Base-by-base conservation (phyloP, 2,113 vertebrate species). In the Mormyrus iriodes region DNA sequence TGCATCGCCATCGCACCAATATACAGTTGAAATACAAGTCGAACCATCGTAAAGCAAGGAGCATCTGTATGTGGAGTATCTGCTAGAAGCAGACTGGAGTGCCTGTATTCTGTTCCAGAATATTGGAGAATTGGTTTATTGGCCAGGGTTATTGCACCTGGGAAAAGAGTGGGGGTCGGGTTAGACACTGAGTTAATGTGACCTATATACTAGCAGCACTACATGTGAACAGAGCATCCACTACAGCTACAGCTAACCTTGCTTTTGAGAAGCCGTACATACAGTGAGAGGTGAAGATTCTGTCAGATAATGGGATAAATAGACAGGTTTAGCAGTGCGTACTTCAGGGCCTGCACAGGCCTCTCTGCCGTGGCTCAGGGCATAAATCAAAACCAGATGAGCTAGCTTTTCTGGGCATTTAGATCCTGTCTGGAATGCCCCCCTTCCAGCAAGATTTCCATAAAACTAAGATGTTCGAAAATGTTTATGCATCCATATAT, bases 391-490 rank as follows among this genome's bases (percentile, higher is more conserved):
- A 86, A 52, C 85, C 85, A 86, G 48, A 53, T 86, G 31, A 86
- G 27, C 82, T 48, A n/a, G 10, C 85, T 86, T 49, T 86, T 86
- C 85, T 86, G 49, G 85, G 31, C 24, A 48, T 21, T 46, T 84
- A 46, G 39, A 24, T 3, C 8, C 8, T 48, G 44, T 35, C 27
- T 53, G 85, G 51, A 86, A 86, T 53, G n/a, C 12, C 27, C 15
- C 35, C 27, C 10, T 35, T 53, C 35, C 35, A 86, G 13, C 51
- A 52, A 53, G 31, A 86, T 21, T 86, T 53, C 31, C 85, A 86
- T 53, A 86, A 86, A 86, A 86, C 6, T 85, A 85, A 85, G 83
- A 44, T 31, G 84, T 86, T 86, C 31, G 5, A 55, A 86, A 86
- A 55, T 86, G n/a, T 51, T 86, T 49, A 31, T 53, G 3, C 51